Conservation (phyloP, 2,888 invertebrate species). For the Scaptomyza caliginosa region DNA sequence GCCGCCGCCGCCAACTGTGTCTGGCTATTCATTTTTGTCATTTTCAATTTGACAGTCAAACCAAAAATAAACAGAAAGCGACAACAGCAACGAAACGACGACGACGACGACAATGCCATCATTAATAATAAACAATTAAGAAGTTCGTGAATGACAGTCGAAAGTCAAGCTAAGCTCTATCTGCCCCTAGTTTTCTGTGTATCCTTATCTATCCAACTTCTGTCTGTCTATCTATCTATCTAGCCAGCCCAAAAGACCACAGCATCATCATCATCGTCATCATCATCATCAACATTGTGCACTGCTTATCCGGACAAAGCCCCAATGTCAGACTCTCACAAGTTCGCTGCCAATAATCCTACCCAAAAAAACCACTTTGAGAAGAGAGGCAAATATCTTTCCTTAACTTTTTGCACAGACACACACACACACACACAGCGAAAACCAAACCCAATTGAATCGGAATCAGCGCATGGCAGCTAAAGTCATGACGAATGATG, state of each 20-base stretch:
- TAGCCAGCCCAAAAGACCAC: slow-evolving; percentile 17
- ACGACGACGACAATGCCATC: slow-evolving; percentile 52
- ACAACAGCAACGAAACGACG: slow-evolving; percentile 14
- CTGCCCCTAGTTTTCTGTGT: background rate
- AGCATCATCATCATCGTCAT: slow-evolving; percentile 33
- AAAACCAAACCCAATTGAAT: slow-evolving; percentile 53
- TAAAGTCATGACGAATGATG: slow-evolving; percentile 66
- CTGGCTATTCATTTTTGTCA: slow-evolving; percentile 53
- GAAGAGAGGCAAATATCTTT: slow-evolving; percentile 4
- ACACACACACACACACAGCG: too few relatives aligned
- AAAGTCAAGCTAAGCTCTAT: slow-evolving; percentile 41
- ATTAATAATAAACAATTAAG: slow-evolving; percentile 75
- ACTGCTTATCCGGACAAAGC: slow-evolving; percentile 43
- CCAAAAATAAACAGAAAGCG: slow-evolving; percentile 19
- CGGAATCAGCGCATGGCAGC: slow-evolving; percentile 30
- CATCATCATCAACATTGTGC: slow-evolving; percentile 25
- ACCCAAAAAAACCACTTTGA: background rate
- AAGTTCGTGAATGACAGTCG: slow-evolving; percentile 60
- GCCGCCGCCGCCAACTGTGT: slow-evolving; percentile 1
- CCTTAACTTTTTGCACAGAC: slow-evolving; percentile 2
- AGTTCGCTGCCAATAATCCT: slow-evolving; percentile 59
- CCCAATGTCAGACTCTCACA: slow-evolving; percentile 32
- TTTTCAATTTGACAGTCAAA: slow-evolving; percentile 65
- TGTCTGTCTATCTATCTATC: slow-evolving; percentile 2
- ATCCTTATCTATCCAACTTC: background rate